These are phyloP conservation scores for Chauna torquata DNA, from an alignment of 2,113 vertebrate genomes.

Conservation along the genomic window DNA sequence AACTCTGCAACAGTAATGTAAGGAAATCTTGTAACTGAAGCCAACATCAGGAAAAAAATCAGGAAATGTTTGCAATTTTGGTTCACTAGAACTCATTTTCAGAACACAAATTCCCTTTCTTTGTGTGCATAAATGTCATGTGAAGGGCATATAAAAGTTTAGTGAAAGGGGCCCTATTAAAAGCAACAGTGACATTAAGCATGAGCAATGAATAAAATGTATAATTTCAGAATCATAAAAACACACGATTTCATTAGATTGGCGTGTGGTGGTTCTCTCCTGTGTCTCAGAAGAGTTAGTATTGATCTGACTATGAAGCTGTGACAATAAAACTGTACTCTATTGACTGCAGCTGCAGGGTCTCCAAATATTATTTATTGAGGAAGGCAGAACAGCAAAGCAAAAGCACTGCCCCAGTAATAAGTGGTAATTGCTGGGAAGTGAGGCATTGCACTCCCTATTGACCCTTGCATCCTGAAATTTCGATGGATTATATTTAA, in stretches of 20 bases:
- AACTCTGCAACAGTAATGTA: neutral
- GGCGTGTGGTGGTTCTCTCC: constrained; percentile 52
- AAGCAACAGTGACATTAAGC: constrained; percentile 43
- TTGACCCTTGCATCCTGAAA: constrained; percentile 89
- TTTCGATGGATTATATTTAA: constrained; percentile 92
- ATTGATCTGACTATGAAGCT: constrained; percentile 86
- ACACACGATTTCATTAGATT: constrained; percentile 63
- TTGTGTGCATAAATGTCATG: neutral
- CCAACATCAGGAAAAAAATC: neutral
- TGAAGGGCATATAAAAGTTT: constrained; percentile 22
- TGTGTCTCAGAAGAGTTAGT: constrained; percentile 57
- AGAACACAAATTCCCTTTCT: constrained; percentile 27
- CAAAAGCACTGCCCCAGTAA: constrained; percentile 85
- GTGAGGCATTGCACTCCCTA: constrained; percentile 83
- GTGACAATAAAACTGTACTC: constrained; percentile 87
- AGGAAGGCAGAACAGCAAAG: constrained; percentile 79
- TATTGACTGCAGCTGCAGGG: constrained; percentile 88
- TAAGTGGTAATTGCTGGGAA: constrained; percentile 97
- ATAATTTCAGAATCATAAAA: constrained; percentile 72
- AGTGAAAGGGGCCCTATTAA: constrained; percentile 22
- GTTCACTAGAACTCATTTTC: constrained; percentile 41
- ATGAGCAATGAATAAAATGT: constrained; percentile 43
- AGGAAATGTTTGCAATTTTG: constrained; percentile 49
- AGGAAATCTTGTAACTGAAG: constrained; percentile 26
- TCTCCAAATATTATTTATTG: constrained; percentile 96